Evolutionary conservation across 2,888 invertebrate genomes (phyloP), one percentile per base, ranked within the genome.

Genomic region (Habroteleia sp.): DNA sequence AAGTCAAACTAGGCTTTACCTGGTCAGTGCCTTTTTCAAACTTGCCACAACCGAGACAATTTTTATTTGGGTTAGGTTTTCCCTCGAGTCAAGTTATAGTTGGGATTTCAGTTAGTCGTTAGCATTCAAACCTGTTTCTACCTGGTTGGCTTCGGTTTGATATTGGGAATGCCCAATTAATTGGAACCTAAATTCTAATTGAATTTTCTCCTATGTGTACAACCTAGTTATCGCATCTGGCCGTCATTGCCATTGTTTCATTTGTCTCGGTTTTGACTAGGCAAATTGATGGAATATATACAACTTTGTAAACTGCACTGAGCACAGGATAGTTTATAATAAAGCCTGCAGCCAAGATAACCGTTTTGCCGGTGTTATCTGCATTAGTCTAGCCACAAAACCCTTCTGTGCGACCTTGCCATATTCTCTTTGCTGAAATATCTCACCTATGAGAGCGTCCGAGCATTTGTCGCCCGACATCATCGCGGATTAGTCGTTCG

Each of bases 281-380:
- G n/a, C n/a, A 7, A 1, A 11, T 8, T 29, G 8, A 31, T 20
- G 17, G 13, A 16, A 27, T 37, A 39, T 54, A 20, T 25, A 14
- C 17, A 5, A 8, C 20, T n/a, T n/a, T n/a, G n/a, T n/a, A n/a
- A n/a, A n/a, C n/a, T n/a, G n/a, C n/a, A n/a, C 58, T 68, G 5
- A 48, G 58, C 8, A 4, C 27, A 41, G 50, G 73, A 79, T 78
- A 86, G 85, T 87, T 87, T 87, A 87, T 87, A 87, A 87, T 88
- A 88, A 88, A 87, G 88, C 87, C 88, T 87, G 87, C 84, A 82
- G 84, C 82, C 84, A 85, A 87, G 87, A 88, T 88, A 87, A 81
- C 84, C 83, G 81, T 83, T 80, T 81, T 82, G 82, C 81, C 83
- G 81, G 79, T 85, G 86, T 88, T 88, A 88, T 87, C 88, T n/a